Percentiles rank a stretch among this genome's conserved stretches.
These are phyloP conservation scores for Zoanthus gigantus DNA, from an alignment of 92 coral and sea anemone species.

Conservation along the genomic window DNA sequence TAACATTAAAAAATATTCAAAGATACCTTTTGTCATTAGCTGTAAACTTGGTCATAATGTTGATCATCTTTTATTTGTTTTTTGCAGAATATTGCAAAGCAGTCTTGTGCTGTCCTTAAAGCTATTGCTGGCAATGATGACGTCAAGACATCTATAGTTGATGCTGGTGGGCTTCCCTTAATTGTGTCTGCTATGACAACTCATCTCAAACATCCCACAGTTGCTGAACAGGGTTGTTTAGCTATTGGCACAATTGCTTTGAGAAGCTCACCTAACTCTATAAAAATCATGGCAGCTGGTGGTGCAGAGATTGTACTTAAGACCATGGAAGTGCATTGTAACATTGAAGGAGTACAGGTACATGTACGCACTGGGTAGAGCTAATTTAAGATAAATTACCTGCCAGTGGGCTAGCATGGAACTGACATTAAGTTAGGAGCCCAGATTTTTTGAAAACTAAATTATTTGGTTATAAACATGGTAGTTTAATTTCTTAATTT, in stretches of 20 bases:
- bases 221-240: constrained; percentile 90
- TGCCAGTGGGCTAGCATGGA: no score
- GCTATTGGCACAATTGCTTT: constrained; percentile 87
- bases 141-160: constrained; percentile 83
- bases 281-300: constrained; percentile 79
- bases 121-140: constrained; percentile 91
- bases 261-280: constrained; percentile 73
- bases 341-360: constrained; percentile 75
- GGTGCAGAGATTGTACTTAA: constrained; percentile 83
- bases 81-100: constrained; percentile 81
- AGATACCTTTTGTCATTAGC: background rate
- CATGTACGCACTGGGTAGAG: no score
- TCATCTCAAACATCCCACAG: constrained; percentile 82
- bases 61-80: background rate
- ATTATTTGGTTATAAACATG: no score
- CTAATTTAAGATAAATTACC: background rate
- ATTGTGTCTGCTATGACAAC: constrained; percentile 84
- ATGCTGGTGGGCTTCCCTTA: constrained; percentile 77
- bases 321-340: constrained; percentile 84
- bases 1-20: background rate
- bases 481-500: no score
- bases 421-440: no score
- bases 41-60: background rate
- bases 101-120: constrained; percentile 78
- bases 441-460: no score